Evolutionary conservation across 2,888 invertebrate genomes (phyloP), one percentile per base, ranked within the genome.

Genomic region (Pomacea canaliculata): DNA sequence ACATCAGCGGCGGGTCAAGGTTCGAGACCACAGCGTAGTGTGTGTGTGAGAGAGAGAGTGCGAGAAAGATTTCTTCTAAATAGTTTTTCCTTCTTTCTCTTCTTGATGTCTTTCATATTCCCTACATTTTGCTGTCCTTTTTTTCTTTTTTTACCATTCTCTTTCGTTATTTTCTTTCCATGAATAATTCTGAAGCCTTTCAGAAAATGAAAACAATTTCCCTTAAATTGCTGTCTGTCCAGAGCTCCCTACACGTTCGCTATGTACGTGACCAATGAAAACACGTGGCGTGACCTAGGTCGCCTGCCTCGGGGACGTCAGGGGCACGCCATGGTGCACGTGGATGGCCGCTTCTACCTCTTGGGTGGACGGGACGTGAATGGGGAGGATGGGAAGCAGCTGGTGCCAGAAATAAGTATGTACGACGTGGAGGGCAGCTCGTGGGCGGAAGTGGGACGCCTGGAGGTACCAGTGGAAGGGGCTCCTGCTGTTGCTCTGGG

Each of bases 1-100:
- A 79, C 60, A 68, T 79, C 23, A 65, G 74, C n/a, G 79, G 79
- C 16, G 79, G 79, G 1, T 79, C 79, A n/a, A 66, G 74, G 59
- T 70, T 16, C 46, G 60, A 27, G 48, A 37, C 37, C 37, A 37
- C 37, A 37, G 37, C 37, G 37, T 0, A 37, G 37, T 37, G 56
- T 16, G 51, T 46, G 37, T 19, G 66, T n/a, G 49, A 62, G 66
- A 46, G 66, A 37, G 66, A 65, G 51, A 1, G 37, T 8, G 19
- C 46, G 56, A 23, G 66, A 66, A n/a, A 66, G n/a, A 37, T 46
- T 7, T 16, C 37, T 37, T 19, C 60, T n/a, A 9, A 71, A 62
- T n/a, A 49, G 48, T 49, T 0, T 12, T 69, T 48, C 49, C 12
- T 23, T 63, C 37, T 67, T 67, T 23, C 37, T 67, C 37, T 27